A percentile compares a stretch with the other conserved stretches of the same genome.
Evolutionary conservation across 2,888 invertebrate species (phyloP).

Genomic region (Caenorhabditis wallacei): DNA sequence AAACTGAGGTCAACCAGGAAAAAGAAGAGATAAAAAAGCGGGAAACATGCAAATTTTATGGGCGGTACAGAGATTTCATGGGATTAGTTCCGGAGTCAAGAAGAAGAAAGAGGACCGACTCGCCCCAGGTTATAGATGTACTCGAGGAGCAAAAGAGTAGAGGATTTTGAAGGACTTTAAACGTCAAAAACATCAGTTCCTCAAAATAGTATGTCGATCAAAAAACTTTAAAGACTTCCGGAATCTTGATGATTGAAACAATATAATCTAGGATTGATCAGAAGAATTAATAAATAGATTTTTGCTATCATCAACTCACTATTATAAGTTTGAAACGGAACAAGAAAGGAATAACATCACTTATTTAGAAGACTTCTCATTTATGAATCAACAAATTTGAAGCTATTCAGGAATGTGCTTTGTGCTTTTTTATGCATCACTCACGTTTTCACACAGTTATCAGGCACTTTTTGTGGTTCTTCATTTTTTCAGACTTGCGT

Average conservation of each 20-base stretch:
- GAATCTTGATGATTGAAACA: too few relatives aligned
- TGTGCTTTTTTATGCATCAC: not conserved
- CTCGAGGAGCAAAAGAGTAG: not conserved
- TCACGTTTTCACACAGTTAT: constrained; percentile 14
- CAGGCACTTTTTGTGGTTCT: not conserved
- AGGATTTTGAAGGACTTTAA: constrained; percentile 18
- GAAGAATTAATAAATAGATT: too few relatives aligned
- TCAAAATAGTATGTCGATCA: constrained; percentile 11
- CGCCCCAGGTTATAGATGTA: constrained; percentile 38
- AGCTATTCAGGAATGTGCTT: constrained; percentile 14
- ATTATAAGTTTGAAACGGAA: not conserved
- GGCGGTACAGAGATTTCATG: constrained; percentile 12
- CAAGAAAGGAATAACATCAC: not conserved
- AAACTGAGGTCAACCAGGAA: not conserved
- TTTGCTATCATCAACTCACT: not conserved
- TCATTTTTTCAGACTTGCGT: not conserved
- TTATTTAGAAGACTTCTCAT: not conserved
- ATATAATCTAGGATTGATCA: too few relatives aligned
- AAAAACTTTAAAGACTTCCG: constrained; percentile 15
- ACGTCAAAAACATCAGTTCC: constrained; percentile 43
- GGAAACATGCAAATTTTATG: constrained; percentile 31
- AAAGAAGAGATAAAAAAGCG: not conserved
- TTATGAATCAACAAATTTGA: constrained; percentile 20
- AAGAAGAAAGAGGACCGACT: not conserved
- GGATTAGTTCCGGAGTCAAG: constrained; percentile 26